Percentiles rank a stretch among this genome's conserved stretches.
Conservation (phyloP, 2,113 vertebrate genomes). For the Trinectes maculatus region DNA sequence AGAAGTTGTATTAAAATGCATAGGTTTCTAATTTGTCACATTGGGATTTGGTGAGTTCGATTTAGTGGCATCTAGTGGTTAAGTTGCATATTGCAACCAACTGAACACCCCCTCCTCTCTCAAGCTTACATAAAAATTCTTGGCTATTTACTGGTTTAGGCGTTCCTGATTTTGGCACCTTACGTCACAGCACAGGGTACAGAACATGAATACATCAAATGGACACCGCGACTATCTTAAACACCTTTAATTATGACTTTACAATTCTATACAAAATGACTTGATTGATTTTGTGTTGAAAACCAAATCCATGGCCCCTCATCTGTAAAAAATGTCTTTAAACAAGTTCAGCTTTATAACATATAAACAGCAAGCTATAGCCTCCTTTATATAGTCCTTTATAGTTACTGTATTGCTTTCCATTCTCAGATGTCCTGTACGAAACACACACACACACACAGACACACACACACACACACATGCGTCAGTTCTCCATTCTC, state of each 20-base stretch:
- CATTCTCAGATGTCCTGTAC: constrained; percentile 8
- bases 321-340: constrained; percentile 17
- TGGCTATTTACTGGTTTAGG: too few relatives aligned
- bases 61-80: background rate
- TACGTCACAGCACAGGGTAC: constrained; percentile 1
- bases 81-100: background rate
- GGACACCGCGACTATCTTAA: constrained; percentile 22
- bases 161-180: too few relatives aligned
- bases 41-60: background rate
- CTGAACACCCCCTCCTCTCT: too few relatives aligned
- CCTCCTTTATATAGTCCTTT: constrained; percentile 40
- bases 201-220: constrained; percentile 2
- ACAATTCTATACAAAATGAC: constrained; percentile 47
- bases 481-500: background rate
- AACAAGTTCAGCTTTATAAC: constrained; percentile 24
- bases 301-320: constrained; percentile 12
- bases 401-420: constrained; percentile 10
- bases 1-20: background rate
- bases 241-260: constrained; percentile 66
- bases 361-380: constrained; percentile 11
- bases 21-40: background rate
- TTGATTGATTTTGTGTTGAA: constrained; percentile 30
- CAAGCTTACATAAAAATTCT: too few relatives aligned
- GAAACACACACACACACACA: background rate
- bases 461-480: constrained; percentile 4